Percentiles rank a stretch among this genome's conserved stretches.
These are phyloP conservation scores for Hydrolagus colliei DNA, from an alignment of 2,797 vertebrate genomes.

Conservation along the genomic window DNA sequence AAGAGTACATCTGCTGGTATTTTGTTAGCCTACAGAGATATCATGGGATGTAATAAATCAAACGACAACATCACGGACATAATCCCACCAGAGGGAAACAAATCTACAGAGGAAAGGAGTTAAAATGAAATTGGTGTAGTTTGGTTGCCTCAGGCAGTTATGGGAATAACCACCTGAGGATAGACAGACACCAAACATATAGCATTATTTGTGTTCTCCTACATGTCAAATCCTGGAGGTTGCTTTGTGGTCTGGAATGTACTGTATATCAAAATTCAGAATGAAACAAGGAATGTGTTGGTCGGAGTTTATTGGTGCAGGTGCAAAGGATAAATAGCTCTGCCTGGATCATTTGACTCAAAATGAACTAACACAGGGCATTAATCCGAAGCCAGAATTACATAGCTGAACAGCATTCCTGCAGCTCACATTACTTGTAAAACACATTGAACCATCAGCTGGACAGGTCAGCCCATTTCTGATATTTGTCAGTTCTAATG, in stretches of 20 bases:
- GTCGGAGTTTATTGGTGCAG: too few relatives aligned
- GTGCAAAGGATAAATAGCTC: too few relatives aligned
- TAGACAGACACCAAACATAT: background rate
- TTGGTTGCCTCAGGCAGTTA: background rate
- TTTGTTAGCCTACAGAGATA: constrained; percentile 20
- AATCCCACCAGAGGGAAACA: constrained; percentile 5
- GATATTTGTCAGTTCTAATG: background rate
- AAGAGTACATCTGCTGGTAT: constrained; percentile 13
- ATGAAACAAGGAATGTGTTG: background rate
- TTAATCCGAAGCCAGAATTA: background rate
- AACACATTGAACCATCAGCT: background rate
- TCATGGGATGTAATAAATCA: background rate
- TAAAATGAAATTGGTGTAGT: background rate
- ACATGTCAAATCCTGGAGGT: background rate
- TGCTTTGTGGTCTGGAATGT: background rate
- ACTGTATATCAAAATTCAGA: background rate
- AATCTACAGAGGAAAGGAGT: background rate
- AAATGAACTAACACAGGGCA: background rate
- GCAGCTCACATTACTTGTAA: background rate
- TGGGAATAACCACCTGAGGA: background rate
- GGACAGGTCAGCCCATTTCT: background rate
- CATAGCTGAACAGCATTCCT: background rate
- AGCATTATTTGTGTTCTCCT: background rate
- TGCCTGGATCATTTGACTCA: background rate
- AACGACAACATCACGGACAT: background rate